Conservation (phyloP, 1,140 invertebrate species). For the Scaptomyza graminum region DNA sequence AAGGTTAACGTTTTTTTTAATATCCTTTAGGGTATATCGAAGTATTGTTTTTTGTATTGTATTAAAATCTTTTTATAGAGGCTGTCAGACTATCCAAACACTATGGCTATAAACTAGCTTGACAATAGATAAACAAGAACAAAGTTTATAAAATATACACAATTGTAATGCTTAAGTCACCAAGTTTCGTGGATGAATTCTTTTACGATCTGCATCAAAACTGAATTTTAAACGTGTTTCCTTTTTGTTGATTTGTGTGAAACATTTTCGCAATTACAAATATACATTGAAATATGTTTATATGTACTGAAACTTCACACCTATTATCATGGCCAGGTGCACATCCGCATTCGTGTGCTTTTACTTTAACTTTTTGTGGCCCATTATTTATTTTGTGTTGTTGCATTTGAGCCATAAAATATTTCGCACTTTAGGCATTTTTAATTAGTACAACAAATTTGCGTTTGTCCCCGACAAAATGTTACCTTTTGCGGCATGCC, state of each 20-base stretch:
- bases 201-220: too few species aligned
- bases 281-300: background rate
- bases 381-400: constrained; percentile 65
- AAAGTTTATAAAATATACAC: too few species aligned
- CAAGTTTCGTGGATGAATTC: too few species aligned
- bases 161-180: too few species aligned
- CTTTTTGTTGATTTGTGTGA: constrained; percentile 49
- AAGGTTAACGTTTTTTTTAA: too few species aligned
- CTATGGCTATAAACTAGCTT: too few species aligned
- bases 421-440: constrained; percentile 70
- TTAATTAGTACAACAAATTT: constrained; percentile 76
- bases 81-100: too few species aligned
- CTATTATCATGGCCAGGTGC: constrained; percentile 8
- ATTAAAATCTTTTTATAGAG: too few species aligned
- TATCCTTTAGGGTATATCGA: too few species aligned
- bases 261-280: constrained; percentile 57
- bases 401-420: constrained; percentile 43
- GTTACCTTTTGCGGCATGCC: constrained; percentile 14
- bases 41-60: too few species aligned
- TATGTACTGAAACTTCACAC: constrained; percentile 7
- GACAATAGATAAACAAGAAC: too few species aligned
- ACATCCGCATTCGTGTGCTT: constrained; percentile 16
- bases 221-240: constrained; percentile 13
- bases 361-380: constrained; percentile 35
- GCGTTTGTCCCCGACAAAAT: constrained; percentile 30